Evolutionary conservation across 2,113 vertebrate genomes (phyloP), one percentile per base, ranked within the genome.

Genomic region (Xiphophorus hellerii): DNA sequence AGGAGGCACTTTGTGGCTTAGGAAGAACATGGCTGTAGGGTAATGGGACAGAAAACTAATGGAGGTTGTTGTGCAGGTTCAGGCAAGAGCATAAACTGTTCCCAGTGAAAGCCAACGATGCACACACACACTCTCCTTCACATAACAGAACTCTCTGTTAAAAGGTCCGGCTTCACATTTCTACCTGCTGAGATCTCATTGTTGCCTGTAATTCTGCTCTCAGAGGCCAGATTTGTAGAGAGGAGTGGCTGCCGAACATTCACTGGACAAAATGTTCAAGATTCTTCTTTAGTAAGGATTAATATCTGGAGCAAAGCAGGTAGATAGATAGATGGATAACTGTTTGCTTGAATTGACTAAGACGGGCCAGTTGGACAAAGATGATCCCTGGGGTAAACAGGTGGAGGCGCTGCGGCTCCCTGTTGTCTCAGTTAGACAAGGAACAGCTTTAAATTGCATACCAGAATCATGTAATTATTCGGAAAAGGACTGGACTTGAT

Each of bases 11-110:
- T 42, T n/a, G 14, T 1, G 51, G 37, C 44, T 73, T 30, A 62
- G 25, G 22, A n/a, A 75, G 62, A 27, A 68, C 27, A 5, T 63
- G 62, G 71, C 66, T 74, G 73, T 67, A 44, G 30, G 54, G 20
- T 44, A 54, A 42, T 14, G 3, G 63, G 51, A 65, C 62, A 15
- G 44, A 71, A 17, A 39, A 29, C 66, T 69, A 33, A 71, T 35
- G 54, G 78, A 68, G 80, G 62, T 66, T 44, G 39, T 31, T 48
- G 60, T 70, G 42, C 51, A 74, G 62, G 31, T 71, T 83, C 64
- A 75, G 69, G 33, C 60, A 68, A 62, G 58, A 81, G 68, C 58
- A 15, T 35, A 12, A 65, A 64, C 54, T 68, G 39, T 1, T 68
- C 30, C 70, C 51, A 13, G 29, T 54, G 66, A 51, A 37, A 66